Evolutionary conservation across 2,888 invertebrate genomes (phyloP), one percentile per base, ranked within the genome.

Genomic region (Herminia tarsipennalis): DNA sequence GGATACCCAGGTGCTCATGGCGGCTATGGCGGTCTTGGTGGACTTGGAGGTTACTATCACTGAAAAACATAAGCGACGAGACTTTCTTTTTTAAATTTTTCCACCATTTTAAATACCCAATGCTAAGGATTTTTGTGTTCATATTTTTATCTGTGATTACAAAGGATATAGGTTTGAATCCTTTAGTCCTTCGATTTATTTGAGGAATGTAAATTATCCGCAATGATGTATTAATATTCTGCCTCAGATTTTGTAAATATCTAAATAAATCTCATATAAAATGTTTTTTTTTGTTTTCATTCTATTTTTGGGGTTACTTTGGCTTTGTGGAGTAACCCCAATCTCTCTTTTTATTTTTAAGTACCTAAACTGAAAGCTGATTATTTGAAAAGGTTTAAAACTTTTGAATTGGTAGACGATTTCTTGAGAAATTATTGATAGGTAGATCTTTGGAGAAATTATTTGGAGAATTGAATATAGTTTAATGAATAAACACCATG

Each of bases 241-340:
- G 64, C 61, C 58, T 57, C 51, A 56, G 65, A 70, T 66, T 78
- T 75, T 83, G 82, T 82, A 83, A 77, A 83, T 83, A 81, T 72
- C 70, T 69, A 78, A 63, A 67, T 57, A 59, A 56, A 51, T 55
- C 14, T 41, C 27, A 6, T 56, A 14, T 38, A 40, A 49, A 47
- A 44, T 41, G 32, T 16, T 21, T 1, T 13, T 17, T 18, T 13
- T 21, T 27, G 1, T 16, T 33, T 21, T 20, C n/a, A 29, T 3
- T 14, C 8, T 14, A 5, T 16, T 14, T 13, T 3, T 5, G 10
- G 10, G 1, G 8, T 6, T 6, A 10, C 5, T 12, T 6, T 1
- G 13, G 6, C n/a, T n/a, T n/a, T n/a, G n/a, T n/a, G n/a, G n/a
- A n/a, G n/a, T n/a, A n/a, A n/a, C n/a, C n/a, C n/a, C n/a, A n/a